Conservation (phyloP, 2,888 invertebrate genomes). For the Drosophila yooni region DNA sequence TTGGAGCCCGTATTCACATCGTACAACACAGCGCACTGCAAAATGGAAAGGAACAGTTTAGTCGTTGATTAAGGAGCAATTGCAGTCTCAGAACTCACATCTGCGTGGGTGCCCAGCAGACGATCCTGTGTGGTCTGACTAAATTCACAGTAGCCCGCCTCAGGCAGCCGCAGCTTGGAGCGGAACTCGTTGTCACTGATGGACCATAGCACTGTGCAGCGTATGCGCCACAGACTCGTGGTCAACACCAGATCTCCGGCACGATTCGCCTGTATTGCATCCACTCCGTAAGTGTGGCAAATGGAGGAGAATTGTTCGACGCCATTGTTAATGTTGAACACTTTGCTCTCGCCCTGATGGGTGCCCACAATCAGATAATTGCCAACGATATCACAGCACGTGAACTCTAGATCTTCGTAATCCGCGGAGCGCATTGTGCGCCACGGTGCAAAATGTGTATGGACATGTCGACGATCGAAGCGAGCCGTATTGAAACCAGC, state of each 20-base stretch:
- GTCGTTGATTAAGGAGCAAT: not conserved
- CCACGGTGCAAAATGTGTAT: conserved; percentile 92
- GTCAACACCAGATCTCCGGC: conserved; percentile 92
- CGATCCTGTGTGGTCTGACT: conserved; percentile 93
- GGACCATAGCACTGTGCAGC: conserved; percentile 87
- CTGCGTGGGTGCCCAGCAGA: conserved; percentile 94
- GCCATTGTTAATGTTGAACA: conserved; percentile 93
- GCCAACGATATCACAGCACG: conserved; percentile 88
- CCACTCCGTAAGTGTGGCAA: conserved; percentile 95
- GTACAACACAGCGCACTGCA: conserved; percentile 88
- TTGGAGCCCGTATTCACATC: conserved; percentile 93
- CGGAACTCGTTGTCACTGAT: conserved; percentile 83
- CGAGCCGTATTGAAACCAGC: conserved; percentile 87
- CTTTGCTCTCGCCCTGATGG: conserved; percentile 94
- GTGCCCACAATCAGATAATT: conserved; percentile 92
- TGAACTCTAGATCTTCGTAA: conserved; percentile 90
- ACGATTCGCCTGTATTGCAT: conserved; percentile 91
- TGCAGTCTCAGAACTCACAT: conserved; percentile 82
- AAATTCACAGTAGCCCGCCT: conserved; percentile 96
- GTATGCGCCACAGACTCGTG: conserved; percentile 94
- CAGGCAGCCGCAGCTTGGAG: conserved; percentile 89
- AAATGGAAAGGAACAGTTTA: conserved; percentile 20
- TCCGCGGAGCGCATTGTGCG: conserved; percentile 88
- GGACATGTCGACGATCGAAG: conserved; percentile 92
- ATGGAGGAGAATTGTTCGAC: conserved; percentile 91